These are phyloP conservation scores for Takifugu bimaculatus DNA, from an alignment of 2,113 vertebrate species.

Conservation along the genomic window DNA sequence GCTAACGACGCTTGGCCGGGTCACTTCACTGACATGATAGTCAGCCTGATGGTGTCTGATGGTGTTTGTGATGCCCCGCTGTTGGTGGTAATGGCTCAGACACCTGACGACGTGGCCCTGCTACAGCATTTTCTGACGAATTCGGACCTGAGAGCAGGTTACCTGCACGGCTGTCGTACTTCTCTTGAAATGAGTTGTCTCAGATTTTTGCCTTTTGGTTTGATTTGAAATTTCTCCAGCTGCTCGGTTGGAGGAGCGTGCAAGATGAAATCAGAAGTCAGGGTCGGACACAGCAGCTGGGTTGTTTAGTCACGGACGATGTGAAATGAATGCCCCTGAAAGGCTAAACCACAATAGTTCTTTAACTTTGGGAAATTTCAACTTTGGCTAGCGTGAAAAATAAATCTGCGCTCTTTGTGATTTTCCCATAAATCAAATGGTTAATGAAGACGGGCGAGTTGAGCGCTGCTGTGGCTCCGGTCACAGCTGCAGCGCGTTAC, in stretches of 20 bases:
- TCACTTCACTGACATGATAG: too few species aligned
- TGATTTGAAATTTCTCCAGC: slow-evolving; percentile 11
- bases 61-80: too few species aligned
- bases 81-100: too few species aligned
- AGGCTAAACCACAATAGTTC: slow-evolving; percentile 6
- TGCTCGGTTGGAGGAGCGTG: not conserved
- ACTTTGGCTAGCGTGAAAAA: slow-evolving; percentile 24
- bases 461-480: slow-evolving; percentile 29
- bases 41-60: too few species aligned
- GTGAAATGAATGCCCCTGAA: too few species aligned
- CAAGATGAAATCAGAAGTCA: slow-evolving; percentile 16
- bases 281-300: slow-evolving; percentile 20
- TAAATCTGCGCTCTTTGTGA: slow-evolving; percentile 20
- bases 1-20: too few species aligned
- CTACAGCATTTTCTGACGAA: too few species aligned
- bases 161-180: too few species aligned
- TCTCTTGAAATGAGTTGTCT: not conserved
- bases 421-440: slow-evolving; percentile 44
- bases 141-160: too few species aligned
- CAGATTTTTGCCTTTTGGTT: slow-evolving; percentile 1
- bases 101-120: too few species aligned
- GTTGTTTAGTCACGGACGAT: slow-evolving; percentile 12
- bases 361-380: slow-evolving; percentile 18
- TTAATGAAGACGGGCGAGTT: slow-evolving; percentile 50
- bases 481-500: slow-evolving; percentile 60